Conservation (phyloP, 2,888 invertebrate species). For the Oxyteleia sp. region DNA sequence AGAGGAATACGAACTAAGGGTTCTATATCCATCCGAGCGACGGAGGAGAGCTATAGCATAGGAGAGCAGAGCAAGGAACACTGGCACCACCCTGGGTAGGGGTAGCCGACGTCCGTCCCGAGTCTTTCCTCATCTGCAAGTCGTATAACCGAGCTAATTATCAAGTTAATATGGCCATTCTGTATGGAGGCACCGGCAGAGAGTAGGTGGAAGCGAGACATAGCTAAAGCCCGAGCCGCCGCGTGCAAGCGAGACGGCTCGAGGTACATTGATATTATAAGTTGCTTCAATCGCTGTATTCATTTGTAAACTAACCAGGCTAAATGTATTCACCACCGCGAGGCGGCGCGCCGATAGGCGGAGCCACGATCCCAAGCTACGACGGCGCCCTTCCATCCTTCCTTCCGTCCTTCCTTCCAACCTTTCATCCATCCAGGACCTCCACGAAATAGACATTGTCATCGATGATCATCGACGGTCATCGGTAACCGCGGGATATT, state of each 20-base stretch:
- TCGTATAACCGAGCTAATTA: slow-evolving; percentile 96
- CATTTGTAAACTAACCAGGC: slow-evolving; percentile 91
- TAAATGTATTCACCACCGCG: slow-evolving; percentile 88
- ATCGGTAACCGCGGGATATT: slow-evolving; percentile 5
- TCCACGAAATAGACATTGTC: slow-evolving; percentile 48
- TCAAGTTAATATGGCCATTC: slow-evolving; percentile 96
- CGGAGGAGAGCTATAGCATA: slow-evolving; percentile 83
- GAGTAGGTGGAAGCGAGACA: slow-evolving; percentile 82
- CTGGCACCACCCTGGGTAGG: slow-evolving; percentile 87
- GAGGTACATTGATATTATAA: slow-evolving; percentile 90
- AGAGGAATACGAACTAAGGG: slow-evolving; percentile 87
- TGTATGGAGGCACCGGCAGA: slow-evolving; percentile 89
- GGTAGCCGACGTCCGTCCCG: slow-evolving; percentile 88
- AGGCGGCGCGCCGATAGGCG: slow-evolving; percentile 87
- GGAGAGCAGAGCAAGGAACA: slow-evolving; percentile 86
- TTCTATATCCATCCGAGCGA: slow-evolving; percentile 85
- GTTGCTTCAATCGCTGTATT: slow-evolving; percentile 92
- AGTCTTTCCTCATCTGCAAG: slow-evolving; percentile 93
- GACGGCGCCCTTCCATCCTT: slow-evolving; percentile 84
- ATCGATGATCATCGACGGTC: slow-evolving; percentile 51
- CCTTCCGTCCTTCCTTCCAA: slow-evolving; percentile 79
- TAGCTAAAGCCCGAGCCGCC: slow-evolving; percentile 79
- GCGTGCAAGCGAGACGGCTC: slow-evolving; percentile 86
- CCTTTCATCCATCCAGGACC: slow-evolving; percentile 69
- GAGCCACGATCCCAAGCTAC: slow-evolving; percentile 85